A percentile compares a stretch with the other conserved stretches of the same genome.
These are phyloP conservation scores for Lindbergichthys nudifrons DNA, from an alignment of 2,797 vertebrate species.

Conservation along the genomic window DNA sequence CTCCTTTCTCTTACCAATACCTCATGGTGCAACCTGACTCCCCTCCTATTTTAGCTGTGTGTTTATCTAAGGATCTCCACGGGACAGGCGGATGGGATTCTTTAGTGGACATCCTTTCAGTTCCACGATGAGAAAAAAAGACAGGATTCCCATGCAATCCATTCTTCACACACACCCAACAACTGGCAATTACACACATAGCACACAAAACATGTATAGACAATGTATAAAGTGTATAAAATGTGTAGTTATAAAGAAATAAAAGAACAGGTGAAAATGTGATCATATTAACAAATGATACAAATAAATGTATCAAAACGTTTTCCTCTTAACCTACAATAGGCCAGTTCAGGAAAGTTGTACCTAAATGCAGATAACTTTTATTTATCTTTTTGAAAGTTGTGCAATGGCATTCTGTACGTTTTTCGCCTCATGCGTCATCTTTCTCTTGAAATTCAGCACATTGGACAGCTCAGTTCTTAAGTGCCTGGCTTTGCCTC, in stretches of 20 bases:
- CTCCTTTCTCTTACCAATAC: slow-evolving; percentile 80
- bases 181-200: slow-evolving; percentile 53
- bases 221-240: background rate
- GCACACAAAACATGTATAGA: background rate
- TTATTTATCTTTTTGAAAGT: background rate
- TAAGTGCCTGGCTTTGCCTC: slow-evolving; percentile 34
- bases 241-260: background rate
- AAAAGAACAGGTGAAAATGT: background rate
- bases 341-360: background rate
- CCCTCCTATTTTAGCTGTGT: slow-evolving; percentile 78
- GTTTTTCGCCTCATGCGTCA: background rate
- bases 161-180: slow-evolving; percentile 70
- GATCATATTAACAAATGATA: background rate
- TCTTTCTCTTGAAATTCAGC: slow-evolving; percentile 69
- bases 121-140: slow-evolving; percentile 71
- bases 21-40: slow-evolving; percentile 82
- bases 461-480: slow-evolving; percentile 80
- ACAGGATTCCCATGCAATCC: slow-evolving; percentile 78
- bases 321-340: too few relatives aligned
- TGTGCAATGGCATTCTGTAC: slow-evolving; percentile 6
- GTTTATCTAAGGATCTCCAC: slow-evolving; percentile 85
- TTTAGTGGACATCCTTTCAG: slow-evolving; percentile 81
- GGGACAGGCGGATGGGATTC: slow-evolving; percentile 79
- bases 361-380: background rate
- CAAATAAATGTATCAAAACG: background rate